Percentiles rank a stretch among this genome's conserved stretches.
Evolutionary conservation across 1,140 invertebrate species (phyloP).

Genomic region (Neotoxoptera formosana): DNA sequence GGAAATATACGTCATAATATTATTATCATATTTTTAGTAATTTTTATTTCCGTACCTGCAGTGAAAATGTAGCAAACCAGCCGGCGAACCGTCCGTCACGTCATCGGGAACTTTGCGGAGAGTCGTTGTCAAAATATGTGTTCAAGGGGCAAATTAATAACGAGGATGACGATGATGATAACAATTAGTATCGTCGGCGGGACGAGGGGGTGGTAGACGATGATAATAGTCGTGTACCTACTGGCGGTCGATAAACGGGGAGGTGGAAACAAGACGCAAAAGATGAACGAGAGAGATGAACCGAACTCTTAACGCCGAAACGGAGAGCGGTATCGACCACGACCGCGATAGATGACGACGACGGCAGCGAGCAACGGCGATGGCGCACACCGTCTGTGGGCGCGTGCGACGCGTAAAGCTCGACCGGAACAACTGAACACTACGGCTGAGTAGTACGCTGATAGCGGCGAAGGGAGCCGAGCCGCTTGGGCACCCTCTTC

Average conservation of each 20-base stretch:
- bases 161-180: not conserved
- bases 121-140: no score
- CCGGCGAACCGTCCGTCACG: not conserved
- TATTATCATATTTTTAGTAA: not conserved
- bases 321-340: not conserved
- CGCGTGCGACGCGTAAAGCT: slow-evolving; percentile 55
- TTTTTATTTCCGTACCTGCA: not conserved
- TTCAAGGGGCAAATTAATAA: not conserved
- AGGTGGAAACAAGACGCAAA: not conserved
- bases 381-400: not conserved
- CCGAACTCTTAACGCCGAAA: not conserved
- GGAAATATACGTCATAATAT: no score
- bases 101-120: not conserved
- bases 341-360: not conserved
- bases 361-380: no score
- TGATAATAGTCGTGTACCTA: no score
- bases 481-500: not conserved
- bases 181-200: not conserved
- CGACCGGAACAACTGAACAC: slow-evolving; percentile 44
- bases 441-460: no score
- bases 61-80: not conserved
- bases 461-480: slow-evolving; percentile 42
- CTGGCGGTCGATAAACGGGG: not conserved
- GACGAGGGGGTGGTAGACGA: not conserved
- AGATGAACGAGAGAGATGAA: not conserved